Conservation (phyloP, 2,888 invertebrate species). For the Agrotis ipsilon region DNA sequence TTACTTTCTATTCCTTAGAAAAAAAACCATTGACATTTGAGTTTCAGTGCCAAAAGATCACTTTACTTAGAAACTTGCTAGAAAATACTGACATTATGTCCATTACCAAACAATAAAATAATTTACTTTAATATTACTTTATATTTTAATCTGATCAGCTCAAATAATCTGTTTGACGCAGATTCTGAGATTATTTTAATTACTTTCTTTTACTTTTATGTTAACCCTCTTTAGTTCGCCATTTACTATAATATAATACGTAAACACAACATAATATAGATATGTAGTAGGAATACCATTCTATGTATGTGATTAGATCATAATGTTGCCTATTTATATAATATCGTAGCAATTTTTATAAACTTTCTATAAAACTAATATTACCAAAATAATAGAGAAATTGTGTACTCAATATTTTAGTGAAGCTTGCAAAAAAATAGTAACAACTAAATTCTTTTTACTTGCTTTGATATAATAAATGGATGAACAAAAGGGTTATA, state of each 20-base stretch:
- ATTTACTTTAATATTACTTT: neutral
- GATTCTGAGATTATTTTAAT: conserved; percentile 37
- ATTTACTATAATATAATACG: neutral
- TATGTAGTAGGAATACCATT: conserved; percentile 11
- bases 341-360: conserved; percentile 23
- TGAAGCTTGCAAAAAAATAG: neutral
- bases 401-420: neutral
- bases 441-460: conserved; percentile 12
- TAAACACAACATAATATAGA: neutral
- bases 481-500: conserved; percentile 18
- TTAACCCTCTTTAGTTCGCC: conserved; percentile 12
- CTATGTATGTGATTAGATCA: conserved; percentile 3
- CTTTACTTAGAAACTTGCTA: neutral
- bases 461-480: conserved; percentile 13
- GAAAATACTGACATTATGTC: neutral
- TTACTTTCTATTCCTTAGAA: too few species aligned
- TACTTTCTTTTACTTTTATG: neutral
- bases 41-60: too few species aligned
- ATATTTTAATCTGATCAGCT: conserved; percentile 30
- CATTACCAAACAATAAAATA: conserved; percentile 15
- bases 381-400: neutral
- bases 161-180: conserved; percentile 1
- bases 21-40: too few species aligned
- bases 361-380: conserved; percentile 22
- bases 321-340: conserved; percentile 1